These are phyloP conservation scores for Apodemia duryi DNA, from an alignment of 2,888 invertebrate genomes.

Conservation along the genomic window DNA sequence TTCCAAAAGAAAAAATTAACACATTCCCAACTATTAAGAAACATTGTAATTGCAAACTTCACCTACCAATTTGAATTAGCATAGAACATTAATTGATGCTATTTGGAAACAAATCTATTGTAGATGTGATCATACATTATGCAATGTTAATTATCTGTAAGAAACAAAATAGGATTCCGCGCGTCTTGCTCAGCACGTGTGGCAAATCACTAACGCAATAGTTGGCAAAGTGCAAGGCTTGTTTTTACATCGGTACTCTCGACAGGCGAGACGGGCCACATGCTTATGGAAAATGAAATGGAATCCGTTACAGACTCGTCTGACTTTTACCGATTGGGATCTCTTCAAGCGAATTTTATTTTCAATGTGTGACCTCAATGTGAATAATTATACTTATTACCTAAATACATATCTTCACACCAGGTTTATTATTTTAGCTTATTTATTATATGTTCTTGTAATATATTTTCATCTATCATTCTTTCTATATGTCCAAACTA, in stretches of 20 bases:
- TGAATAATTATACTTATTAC: no score
- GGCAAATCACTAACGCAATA: conserved; percentile 31
- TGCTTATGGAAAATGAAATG: conserved; percentile 50
- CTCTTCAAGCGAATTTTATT: no score
- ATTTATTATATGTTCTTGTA: no score
- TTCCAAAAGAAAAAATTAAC: no score
- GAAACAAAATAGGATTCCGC: conserved; percentile 21
- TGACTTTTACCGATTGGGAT: no score
- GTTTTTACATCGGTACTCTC: conserved; percentile 45
- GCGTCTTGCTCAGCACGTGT: conserved; percentile 30
- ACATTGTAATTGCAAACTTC: background rate
- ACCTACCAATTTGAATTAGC: background rate
- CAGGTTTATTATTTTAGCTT: no score
- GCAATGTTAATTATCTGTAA: conserved; percentile 29
- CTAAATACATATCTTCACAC: no score
- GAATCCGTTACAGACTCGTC: conserved; percentile 44
- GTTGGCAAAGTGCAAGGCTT: conserved; percentile 25
- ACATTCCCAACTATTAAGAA: background rate
- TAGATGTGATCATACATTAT: conserved; percentile 29
- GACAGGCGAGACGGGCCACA: conserved; percentile 34
- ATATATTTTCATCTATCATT: no score
- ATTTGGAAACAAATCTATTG: conserved; percentile 9
- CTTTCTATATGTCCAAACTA: no score
- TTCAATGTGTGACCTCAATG: no score
- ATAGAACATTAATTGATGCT: conserved; percentile 3